These are phyloP conservation scores for Dicerorhinus sumatrensis DNA, from an alignment of 2,113 vertebrate species.

Conservation along the genomic window DNA sequence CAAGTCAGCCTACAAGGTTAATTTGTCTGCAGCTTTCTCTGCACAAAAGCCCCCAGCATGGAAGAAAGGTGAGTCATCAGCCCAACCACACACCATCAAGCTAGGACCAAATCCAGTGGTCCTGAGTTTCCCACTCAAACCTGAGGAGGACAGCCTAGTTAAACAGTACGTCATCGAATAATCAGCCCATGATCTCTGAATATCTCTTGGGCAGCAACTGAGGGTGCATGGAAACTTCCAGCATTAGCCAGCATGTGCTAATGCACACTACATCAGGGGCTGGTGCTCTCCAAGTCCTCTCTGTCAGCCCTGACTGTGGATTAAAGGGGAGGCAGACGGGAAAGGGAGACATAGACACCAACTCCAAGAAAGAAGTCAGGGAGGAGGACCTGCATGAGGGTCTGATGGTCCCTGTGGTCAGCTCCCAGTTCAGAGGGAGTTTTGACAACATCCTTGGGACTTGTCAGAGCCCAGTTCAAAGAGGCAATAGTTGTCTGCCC, in stretches of 20 bases:
- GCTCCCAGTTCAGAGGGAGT: neutral
- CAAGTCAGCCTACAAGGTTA: constrained; percentile 33
- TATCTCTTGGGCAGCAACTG: neutral
- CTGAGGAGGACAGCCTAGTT: neutral
- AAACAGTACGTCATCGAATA: neutral
- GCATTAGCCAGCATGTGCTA: neutral
- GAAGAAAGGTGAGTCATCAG: neutral
- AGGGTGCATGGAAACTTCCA: neutral
- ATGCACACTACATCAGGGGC: neutral
- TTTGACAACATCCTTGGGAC: neutral
- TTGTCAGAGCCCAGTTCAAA: neutral
- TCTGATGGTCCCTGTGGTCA: neutral
- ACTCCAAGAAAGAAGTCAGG: neutral
- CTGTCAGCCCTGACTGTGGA: neutral
- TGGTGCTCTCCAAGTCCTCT: neutral
- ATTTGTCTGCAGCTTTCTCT: constrained; percentile 34
- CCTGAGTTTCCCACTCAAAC: neutral
- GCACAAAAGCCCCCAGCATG: neutral
- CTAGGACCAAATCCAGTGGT: neutral
- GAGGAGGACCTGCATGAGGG: neutral
- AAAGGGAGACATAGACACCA: neutral
- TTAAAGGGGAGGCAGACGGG: neutral
- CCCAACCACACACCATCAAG: neutral
- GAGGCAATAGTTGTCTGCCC: neutral
- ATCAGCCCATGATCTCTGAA: neutral